Percentiles rank a stretch among this genome's conserved stretches.
Evolutionary conservation across 2,888 invertebrate species (phyloP).

Genomic region (Spisula solida): DNA sequence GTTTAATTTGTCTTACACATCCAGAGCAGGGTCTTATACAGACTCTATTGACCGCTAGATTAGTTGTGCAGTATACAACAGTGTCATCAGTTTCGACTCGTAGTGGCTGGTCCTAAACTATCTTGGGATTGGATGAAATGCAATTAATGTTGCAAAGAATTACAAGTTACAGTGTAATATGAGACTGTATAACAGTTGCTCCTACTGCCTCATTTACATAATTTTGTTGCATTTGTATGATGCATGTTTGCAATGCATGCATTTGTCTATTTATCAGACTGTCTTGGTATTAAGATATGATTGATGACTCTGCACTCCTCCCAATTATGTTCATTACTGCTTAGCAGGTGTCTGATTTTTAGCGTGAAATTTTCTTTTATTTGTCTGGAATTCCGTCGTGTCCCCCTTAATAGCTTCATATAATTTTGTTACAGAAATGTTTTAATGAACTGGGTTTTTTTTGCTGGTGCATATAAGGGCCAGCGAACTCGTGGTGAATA

Average conservation of each 20-base stretch:
- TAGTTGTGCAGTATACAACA: background rate
- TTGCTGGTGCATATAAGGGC: background rate
- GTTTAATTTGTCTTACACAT: too few species aligned
- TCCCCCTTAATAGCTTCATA: background rate
- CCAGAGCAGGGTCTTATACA: too few species aligned
- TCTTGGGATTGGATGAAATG: constrained; percentile 31
- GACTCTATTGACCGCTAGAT: background rate
- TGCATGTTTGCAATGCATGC: constrained; percentile 50
- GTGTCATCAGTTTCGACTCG: constrained; percentile 9
- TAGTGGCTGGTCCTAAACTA: background rate
- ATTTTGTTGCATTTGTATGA: constrained; percentile 45
- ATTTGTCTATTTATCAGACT: constrained; percentile 14
- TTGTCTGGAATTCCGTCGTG: background rate
- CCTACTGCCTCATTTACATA: constrained; percentile 54
- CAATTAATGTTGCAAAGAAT: constrained; percentile 44
- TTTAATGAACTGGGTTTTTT: background rate
- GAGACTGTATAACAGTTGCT: constrained; percentile 48
- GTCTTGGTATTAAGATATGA: background rate
- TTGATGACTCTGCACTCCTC: background rate
- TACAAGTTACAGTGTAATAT: constrained; percentile 35
- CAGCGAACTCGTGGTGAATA: background rate
- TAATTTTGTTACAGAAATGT: background rate
- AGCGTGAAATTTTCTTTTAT: background rate
- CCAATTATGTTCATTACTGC: background rate
- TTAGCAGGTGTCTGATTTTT: background rate